Evolutionary conservation across 2,113 vertebrate species (phyloP), one percentile per base, ranked within the genome.

Genomic region (Elephantulus edwardii): DNA sequence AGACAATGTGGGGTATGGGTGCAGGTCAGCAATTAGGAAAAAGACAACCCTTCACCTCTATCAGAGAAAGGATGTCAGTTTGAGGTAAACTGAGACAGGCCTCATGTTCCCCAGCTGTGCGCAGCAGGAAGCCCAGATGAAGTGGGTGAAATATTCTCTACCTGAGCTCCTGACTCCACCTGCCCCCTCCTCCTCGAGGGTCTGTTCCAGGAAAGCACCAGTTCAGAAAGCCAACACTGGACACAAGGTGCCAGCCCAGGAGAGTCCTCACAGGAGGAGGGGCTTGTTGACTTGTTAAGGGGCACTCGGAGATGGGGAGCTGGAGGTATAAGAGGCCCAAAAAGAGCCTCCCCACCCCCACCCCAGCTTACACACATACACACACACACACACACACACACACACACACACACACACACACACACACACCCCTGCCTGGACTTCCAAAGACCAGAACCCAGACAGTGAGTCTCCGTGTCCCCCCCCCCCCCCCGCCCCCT

Each of bases 391-490:
- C n/a, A n/a, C n/a, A n/a, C n/a, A n/a, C n/a, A n/a, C n/a, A n/a
- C n/a, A n/a, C n/a, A n/a, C n/a, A n/a, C n/a, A n/a, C n/a, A n/a
- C n/a, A n/a, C n/a, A 40, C 64, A 56, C 80, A 56, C 62, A 86
- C 71, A 48, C 46, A 52, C 3, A 9, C 85, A 93, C 56, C 71
- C 81, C 46, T 68, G 75, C 88, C 40, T 40, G 71, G 38, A 83
- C 83, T 89, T 79, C 42, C 60, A 89, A 76, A 95, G 89, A 70
- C 90, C 82, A 86, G 64, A 92, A 93, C 86, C 94, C 86, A 96
- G 95, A 96, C 95, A 89, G 88, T 58, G 88, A 95, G 95, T 95
- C 94, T 95, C 93, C 89, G 4, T 42, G 81, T 87, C 91, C 93
- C 95, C 95, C 96, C 91, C 92, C 92, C 24, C 95, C 96, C 91